Evolutionary conservation across 2,888 invertebrate species (phyloP).

Genomic region (Actias luna): DNA sequence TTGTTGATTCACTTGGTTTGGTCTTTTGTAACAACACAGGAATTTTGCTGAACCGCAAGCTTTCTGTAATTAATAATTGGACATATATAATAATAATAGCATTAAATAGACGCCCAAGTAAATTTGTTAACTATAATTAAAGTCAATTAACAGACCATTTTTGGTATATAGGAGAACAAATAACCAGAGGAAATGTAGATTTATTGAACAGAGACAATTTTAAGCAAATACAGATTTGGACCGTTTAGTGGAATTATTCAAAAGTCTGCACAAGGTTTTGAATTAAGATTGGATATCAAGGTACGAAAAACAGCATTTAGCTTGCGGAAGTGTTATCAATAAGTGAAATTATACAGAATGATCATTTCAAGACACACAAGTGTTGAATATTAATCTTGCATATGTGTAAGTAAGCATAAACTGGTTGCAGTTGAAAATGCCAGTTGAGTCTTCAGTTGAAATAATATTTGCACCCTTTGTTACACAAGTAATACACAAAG

Average conservation of each 20-base stretch:
- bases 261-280: neutral
- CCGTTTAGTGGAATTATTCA: too few relatives aligned
- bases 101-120: too few relatives aligned
- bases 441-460: neutral
- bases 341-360: neutral
- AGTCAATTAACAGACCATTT: too few relatives aligned
- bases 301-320: neutral
- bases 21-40: conserved; percentile 83
- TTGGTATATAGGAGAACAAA: neutral
- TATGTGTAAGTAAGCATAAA: neutral
- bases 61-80: conserved; percentile 69
- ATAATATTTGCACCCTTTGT: neutral
- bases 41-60: conserved; percentile 83
- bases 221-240: neutral
- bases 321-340: neutral
- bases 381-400: neutral
- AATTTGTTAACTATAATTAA: too few relatives aligned
- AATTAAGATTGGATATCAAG: neutral
- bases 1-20: conserved; percentile 32
- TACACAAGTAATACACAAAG: neutral
- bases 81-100: neutral
- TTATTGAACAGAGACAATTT: neutral
- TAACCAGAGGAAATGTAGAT: neutral
- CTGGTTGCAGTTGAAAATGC: neutral
- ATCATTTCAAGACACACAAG: neutral